These are phyloP conservation scores for Drosophila meridiana DNA, from an alignment of 2,888 invertebrate genomes.

Conservation along the genomic window DNA sequence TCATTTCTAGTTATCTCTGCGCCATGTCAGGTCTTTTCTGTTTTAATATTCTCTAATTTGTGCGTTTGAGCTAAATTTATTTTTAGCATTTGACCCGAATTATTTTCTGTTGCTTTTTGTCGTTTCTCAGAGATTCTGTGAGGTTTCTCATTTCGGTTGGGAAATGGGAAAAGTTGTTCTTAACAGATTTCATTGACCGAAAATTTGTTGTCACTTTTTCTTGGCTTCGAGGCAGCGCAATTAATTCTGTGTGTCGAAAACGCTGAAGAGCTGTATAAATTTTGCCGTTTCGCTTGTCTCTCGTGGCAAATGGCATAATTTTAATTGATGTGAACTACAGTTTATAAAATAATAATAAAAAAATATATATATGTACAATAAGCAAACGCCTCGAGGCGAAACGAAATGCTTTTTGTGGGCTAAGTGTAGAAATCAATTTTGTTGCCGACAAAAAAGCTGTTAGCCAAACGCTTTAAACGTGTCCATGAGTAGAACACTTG, in stretches of 20 bases:
- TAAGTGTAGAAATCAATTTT: conserved; percentile 60
- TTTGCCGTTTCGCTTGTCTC: conserved; percentile 15
- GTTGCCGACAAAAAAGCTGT: conserved; percentile 50
- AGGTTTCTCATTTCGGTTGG: conserved; percentile 10
- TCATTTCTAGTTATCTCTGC: not conserved
- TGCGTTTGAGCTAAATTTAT: conserved; percentile 34
- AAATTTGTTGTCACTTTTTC: conserved; percentile 27
- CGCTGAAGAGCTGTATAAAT: conserved; percentile 31
- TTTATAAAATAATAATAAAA: conserved; percentile 8
- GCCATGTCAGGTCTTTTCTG: conserved; percentile 17
- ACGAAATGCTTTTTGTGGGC: conserved; percentile 48
- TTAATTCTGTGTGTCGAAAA: conserved; percentile 49
- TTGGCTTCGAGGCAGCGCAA: conserved; percentile 33
- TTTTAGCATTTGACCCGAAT: conserved; percentile 62
- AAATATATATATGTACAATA: not conserved
- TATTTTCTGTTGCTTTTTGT: conserved; percentile 28
- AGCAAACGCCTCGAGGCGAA: conserved; percentile 31
- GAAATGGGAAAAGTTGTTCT: conserved; percentile 21
- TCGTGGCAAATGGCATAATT: conserved; percentile 54
- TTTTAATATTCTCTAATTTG: conserved; percentile 22
- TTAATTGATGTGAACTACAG: conserved; percentile 58
- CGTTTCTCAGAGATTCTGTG: conserved; percentile 8
- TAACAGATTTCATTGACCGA: conserved; percentile 29
- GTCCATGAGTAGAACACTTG: conserved; percentile 63
- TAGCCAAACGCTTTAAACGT: conserved; percentile 61